These are phyloP conservation scores for Mus pahari DNA, from an alignment of 2,113 vertebrate species.

Conservation along the genomic window DNA sequence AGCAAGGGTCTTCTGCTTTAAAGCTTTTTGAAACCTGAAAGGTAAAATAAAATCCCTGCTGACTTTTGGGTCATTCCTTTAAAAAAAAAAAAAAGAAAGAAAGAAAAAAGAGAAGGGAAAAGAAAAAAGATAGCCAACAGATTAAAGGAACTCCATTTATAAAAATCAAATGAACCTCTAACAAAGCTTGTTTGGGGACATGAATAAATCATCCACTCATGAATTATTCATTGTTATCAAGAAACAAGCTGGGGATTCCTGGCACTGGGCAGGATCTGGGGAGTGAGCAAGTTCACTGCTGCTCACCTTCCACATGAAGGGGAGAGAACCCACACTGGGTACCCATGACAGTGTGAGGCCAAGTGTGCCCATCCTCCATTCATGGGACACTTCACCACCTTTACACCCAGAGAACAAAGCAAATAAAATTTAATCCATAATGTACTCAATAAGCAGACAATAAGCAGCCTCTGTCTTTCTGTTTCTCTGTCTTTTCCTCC, in stretches of 20 bases:
- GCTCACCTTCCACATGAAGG: not conserved
- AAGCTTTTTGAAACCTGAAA: constrained; percentile 52
- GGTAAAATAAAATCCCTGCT: constrained; percentile 66
- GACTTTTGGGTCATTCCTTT: constrained; percentile 64
- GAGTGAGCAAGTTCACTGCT: not conserved
- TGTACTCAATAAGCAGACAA: not conserved
- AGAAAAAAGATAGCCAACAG: constrained; percentile 57
- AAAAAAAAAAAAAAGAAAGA: constrained; percentile 39
- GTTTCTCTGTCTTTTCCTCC: no score
- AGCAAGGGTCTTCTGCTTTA: constrained; percentile 26
- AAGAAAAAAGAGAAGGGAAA: not conserved
- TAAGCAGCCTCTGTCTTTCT: not conserved
- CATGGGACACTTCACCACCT: not conserved
- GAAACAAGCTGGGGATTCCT: constrained; percentile 52
- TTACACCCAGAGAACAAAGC: not conserved
- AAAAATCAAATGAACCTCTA: constrained; percentile 76
- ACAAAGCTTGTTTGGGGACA: constrained; percentile 78
- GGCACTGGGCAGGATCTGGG: constrained; percentile 30
- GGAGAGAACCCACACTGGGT: not conserved
- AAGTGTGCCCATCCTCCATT: not conserved
- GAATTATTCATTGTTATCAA: constrained; percentile 76
- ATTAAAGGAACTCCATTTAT: constrained; percentile 78
- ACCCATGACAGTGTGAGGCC: not conserved
- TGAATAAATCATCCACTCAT: constrained; percentile 77
- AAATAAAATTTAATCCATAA: not conserved